Evolutionary conservation across 2,113 vertebrate genomes (phyloP), one percentile per base, ranked within the genome.

Genomic region (Dicaeum eximium): DNA sequence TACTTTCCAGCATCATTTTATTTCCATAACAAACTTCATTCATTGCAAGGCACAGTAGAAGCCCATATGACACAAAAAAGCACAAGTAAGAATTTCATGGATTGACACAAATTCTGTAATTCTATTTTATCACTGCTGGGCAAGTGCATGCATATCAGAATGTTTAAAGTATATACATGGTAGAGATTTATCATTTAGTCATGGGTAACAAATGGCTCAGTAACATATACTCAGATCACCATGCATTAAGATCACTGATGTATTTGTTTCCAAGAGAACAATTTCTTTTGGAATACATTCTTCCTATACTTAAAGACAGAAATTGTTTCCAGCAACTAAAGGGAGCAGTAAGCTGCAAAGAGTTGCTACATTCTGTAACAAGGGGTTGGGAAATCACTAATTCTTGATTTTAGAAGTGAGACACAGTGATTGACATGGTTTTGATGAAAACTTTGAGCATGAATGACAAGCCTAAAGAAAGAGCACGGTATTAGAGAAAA

Each of bases 381-480:
- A 4, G 2, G 10, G 44, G 22, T 10, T 18, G 27, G 67, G 27
- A 75, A 90, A 77, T 37, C 74, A 85, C 78, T 84, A 89, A 89
- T 81, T 80, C 45, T 82, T 27, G 27, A 69, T 91, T 96, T 70
- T 47, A 72, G 37, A 90, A 92, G 62, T 25, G 61, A 95, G 58
- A 73, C 37, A 70, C 48, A 73, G 37, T 96, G 89, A 97, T 95
- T 97, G 94, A 95, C 91, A 66, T 13, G 38, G 38, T 89, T 95
- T 95, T 95, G 91, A 92, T 91, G 81, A 92, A 94, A 94, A 87
- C 78, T 92, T 78, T 80, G 70, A 96, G 93, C 81, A 95, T 95
- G 93, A 96, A 89, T 95, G 96, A 96, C 94, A 96, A 95, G 91
- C 87, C 94, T 89, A 89, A 95, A 97, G 95, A 95, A 93, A 95